Percentiles rank a stretch among this genome's conserved stretches.
phyloP scores from a whole-genome alignment of 1,140 invertebrate genomes.

The Propsilocerus akamusi region DNA sequence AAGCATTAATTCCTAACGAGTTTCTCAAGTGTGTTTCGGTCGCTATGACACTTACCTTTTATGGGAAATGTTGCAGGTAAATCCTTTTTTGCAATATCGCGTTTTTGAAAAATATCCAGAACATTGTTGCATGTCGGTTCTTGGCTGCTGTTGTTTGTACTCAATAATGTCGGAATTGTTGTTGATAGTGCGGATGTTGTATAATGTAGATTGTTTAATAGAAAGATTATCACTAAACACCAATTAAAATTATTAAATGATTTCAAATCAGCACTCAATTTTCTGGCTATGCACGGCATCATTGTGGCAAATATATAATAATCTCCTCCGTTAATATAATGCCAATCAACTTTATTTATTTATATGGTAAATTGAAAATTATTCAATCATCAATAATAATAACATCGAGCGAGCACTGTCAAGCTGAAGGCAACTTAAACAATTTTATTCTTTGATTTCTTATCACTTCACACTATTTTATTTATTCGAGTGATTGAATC shows the following conservation, averaged over 20 bases:
- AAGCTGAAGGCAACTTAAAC: no score
- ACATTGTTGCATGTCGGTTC: background rate
- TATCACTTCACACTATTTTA: no score
- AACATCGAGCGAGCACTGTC: no score
- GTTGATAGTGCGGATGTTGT: background rate
- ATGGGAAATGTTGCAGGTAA: background rate
- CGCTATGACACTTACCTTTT: background rate
- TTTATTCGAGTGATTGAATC: no score
- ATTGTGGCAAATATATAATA: no score
- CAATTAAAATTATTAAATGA: background rate
- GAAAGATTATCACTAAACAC: background rate
- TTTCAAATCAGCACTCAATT: background rate
- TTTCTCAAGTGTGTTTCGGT: no score
- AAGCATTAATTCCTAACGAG: no score
- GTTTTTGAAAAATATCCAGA: background rate
- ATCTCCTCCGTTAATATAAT: no score
- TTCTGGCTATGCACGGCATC: background rate
- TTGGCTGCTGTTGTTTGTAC: background rate
- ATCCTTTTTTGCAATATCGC: background rate
- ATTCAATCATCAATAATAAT: no score
- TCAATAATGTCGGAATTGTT: background rate
- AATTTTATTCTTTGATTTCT: no score
- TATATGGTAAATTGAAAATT: no score
- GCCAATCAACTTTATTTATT: no score
- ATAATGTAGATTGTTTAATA: background rate